Evolutionary conservation across 2,797 vertebrate species (phyloP).

Genomic region (Buceros bicornis): DNA sequence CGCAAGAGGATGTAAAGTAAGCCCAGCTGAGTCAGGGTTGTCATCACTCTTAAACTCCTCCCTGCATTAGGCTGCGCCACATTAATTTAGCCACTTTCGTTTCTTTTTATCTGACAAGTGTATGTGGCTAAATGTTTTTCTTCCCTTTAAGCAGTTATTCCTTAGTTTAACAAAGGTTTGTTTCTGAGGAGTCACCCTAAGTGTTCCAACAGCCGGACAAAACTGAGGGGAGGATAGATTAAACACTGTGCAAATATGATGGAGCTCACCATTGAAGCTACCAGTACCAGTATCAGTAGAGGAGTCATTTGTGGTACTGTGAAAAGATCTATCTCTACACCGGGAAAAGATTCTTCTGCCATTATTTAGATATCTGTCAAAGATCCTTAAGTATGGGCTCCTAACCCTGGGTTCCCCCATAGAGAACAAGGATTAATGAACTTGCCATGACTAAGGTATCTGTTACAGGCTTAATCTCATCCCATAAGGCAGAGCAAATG

Average conservation of each 20-base stretch:
- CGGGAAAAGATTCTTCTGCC: background rate
- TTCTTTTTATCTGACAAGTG: background rate
- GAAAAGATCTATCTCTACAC: background rate
- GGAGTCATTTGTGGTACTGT: background rate
- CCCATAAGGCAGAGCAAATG: background rate
- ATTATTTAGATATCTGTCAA: background rate
- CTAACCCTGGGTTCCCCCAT: background rate
- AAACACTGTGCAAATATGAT: background rate
- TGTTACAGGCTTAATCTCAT: background rate
- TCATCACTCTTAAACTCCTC: background rate
- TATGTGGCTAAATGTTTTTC: background rate
- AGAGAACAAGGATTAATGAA: background rate
- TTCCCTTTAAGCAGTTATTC: background rate
- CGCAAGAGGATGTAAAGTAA: rapidly evolving
- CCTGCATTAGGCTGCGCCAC: background rate
- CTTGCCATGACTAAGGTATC: background rate
- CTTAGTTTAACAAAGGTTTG: background rate
- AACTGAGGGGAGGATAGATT: background rate
- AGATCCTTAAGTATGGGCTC: background rate
- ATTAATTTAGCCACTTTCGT: background rate
- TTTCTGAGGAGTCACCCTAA: background rate
- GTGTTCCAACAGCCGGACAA: background rate
- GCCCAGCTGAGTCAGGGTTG: background rate
- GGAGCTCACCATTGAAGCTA: background rate
- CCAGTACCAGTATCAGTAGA: rapidly evolving